Conservation (phyloP, 2,888 invertebrate genomes). For the Lymantria monacha region DNA sequence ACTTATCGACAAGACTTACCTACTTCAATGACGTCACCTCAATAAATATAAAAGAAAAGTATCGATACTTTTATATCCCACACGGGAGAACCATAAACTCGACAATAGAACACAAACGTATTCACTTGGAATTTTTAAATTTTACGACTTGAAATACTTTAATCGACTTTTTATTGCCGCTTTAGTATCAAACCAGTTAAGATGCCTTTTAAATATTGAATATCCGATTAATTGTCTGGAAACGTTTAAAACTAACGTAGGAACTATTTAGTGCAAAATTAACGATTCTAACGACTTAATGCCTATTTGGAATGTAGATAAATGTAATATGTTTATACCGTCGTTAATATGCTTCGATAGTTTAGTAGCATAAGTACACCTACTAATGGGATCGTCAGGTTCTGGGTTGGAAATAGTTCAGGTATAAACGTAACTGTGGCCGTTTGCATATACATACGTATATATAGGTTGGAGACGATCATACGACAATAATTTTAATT, state of each 20-base stretch:
- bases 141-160: slow-evolving; percentile 56
- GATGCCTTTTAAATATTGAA: slow-evolving; percentile 57
- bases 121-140: slow-evolving; percentile 51
- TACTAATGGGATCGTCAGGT: too few relatives aligned
- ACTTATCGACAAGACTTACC: too few relatives aligned
- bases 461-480: too few relatives aligned
- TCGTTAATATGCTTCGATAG: too few relatives aligned
- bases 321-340: too few relatives aligned
- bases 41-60: slow-evolving; percentile 42
- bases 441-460: too few relatives aligned
- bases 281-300: too few relatives aligned
- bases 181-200: slow-evolving; percentile 55
- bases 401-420: too few relatives aligned
- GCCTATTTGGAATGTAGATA: too few relatives aligned
- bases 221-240: slow-evolving; percentile 50
- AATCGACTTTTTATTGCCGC: slow-evolving; percentile 61
- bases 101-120: slow-evolving; percentile 53
- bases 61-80: slow-evolving; percentile 41
- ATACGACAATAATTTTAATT: too few relatives aligned
- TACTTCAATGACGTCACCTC: slow-evolving; percentile 25
- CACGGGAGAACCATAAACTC: slow-evolving; percentile 48
- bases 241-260: slow-evolving; percentile 17
- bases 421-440: too few relatives aligned
- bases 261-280: background rate
- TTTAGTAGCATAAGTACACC: too few relatives aligned